A percentile compares a stretch with the other conserved stretches of the same genome.
These are phyloP conservation scores for Chaitophorus viminalis DNA, from an alignment of 2,888 invertebrate genomes.

Conservation along the genomic window DNA sequence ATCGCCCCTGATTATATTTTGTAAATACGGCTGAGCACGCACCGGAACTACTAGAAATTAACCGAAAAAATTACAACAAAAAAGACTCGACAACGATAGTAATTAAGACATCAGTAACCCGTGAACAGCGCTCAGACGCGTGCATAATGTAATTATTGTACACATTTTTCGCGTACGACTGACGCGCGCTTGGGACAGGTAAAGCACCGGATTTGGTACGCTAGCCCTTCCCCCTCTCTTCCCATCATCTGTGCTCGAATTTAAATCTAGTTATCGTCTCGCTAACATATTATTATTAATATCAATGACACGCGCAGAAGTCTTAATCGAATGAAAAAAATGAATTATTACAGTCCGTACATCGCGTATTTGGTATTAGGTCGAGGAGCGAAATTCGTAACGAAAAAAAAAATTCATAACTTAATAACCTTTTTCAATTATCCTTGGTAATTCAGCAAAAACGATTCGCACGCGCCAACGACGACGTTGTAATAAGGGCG, in stretches of 20 bases:
- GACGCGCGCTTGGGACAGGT: background rate
- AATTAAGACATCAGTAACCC: background rate
- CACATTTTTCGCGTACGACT: background rate
- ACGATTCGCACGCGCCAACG: background rate
- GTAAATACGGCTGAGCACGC: no score
- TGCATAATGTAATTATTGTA: background rate
- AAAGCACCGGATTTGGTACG: background rate
- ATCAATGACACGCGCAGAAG: constrained; percentile 6
- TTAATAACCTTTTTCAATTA: constrained; percentile 18
- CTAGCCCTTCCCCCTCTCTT: no score
- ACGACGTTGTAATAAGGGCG: background rate
- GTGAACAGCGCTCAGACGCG: background rate
- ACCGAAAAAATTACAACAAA: no score
- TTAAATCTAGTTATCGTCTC: constrained; percentile 29
- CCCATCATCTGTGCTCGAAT: background rate
- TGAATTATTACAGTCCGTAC: constrained; percentile 32
- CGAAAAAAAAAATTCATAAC: background rate
- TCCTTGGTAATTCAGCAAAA: constrained; percentile 24
- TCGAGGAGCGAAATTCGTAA: background rate
- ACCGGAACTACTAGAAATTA: no score
- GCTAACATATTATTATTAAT: constrained; percentile 42
- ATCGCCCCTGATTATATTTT: no score
- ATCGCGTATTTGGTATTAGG: constrained; percentile 16
- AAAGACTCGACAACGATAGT: no score
- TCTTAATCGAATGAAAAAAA: constrained; percentile 44